These are phyloP conservation scores for Papilio glaucus DNA, from an alignment of 1,140 invertebrate species.

Conservation along the genomic window DNA sequence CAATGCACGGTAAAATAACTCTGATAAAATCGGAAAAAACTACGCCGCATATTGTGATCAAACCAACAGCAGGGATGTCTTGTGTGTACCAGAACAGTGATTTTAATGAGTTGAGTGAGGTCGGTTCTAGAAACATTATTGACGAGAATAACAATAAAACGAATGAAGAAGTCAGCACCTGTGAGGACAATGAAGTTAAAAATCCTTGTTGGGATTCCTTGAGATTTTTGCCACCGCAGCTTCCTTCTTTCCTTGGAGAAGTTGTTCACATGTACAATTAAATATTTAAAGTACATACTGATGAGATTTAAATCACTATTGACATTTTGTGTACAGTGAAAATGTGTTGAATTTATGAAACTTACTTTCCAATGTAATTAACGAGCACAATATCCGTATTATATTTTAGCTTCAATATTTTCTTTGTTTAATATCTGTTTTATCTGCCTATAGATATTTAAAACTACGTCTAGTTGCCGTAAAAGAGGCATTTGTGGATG, in stretches of 20 bases:
- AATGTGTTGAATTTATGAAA: slow-evolving; percentile 9
- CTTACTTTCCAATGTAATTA: background rate
- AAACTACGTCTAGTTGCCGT: too few relatives aligned
- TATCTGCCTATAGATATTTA: too few relatives aligned
- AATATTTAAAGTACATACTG: background rate
- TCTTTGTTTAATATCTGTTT: too few relatives aligned
- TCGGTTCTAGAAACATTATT: background rate
- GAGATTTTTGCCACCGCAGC: slow-evolving; percentile 60
- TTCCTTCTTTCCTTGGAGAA: slow-evolving; percentile 60
- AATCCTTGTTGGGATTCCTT: slow-evolving; percentile 53
- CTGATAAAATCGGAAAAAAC: slow-evolving; percentile 2
- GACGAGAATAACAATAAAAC: background rate
- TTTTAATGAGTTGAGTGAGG: background rate
- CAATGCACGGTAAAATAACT: background rate
- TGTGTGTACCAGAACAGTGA: slow-evolving; percentile 23
- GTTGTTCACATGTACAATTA: slow-evolving; percentile 38
- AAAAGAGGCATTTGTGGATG: too few relatives aligned
- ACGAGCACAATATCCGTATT: background rate
- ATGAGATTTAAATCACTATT: background rate
- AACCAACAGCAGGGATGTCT: slow-evolving; percentile 19
- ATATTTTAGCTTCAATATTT: background rate
- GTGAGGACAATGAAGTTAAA: slow-evolving; percentile 1
- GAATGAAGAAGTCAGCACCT: background rate
- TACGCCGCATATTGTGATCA: slow-evolving; percentile 24
- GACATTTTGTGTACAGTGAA: background rate